phyloP scores from a whole-genome alignment of 30 jellyfish, hydroid and myxozoan species.

The Aurelia aurita complex sp. Pacific region DNA sequence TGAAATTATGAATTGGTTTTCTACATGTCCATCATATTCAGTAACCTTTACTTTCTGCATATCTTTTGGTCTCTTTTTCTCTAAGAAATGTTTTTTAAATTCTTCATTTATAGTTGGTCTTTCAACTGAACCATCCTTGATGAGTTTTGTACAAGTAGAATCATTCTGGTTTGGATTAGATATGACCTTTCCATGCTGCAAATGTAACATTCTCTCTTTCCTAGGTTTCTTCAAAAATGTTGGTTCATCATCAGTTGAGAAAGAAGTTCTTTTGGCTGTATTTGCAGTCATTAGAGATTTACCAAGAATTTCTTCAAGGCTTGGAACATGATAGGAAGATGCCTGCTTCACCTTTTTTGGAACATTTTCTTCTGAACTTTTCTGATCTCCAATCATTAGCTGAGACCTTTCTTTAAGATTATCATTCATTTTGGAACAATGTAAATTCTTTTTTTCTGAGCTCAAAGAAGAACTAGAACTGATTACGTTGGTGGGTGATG shows the following conservation, averaged over 20 bases:
- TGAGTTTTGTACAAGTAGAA: neutral
- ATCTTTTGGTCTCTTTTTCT: neutral
- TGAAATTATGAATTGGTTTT: neutral
- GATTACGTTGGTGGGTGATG: too few species aligned
- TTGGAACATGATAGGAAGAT: neutral
- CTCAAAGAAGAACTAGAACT: too few species aligned
- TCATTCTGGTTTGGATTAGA: neutral
- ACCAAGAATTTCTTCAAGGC: neutral
- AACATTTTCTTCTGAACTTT: too few species aligned
- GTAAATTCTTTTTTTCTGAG: too few species aligned
- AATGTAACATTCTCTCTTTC: neutral
- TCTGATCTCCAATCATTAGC: too few species aligned
- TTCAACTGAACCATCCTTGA: neutral
- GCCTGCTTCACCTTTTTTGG: too few species aligned
- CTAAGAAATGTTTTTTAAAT: neutral
- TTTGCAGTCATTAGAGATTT: neutral
- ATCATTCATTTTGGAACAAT: too few species aligned
- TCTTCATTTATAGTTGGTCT: neutral
- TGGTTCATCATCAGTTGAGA: neutral
- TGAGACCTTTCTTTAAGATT: too few species aligned
- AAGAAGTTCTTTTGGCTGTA: neutral
- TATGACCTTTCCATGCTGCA: neutral
- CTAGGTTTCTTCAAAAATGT: constrained; percentile 4
- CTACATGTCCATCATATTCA: neutral
- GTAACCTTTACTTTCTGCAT: neutral